Evolutionary conservation across 1,140 invertebrate species (phyloP), one percentile per base, ranked within the genome.

Genomic region (Drosophila virilis): DNA sequence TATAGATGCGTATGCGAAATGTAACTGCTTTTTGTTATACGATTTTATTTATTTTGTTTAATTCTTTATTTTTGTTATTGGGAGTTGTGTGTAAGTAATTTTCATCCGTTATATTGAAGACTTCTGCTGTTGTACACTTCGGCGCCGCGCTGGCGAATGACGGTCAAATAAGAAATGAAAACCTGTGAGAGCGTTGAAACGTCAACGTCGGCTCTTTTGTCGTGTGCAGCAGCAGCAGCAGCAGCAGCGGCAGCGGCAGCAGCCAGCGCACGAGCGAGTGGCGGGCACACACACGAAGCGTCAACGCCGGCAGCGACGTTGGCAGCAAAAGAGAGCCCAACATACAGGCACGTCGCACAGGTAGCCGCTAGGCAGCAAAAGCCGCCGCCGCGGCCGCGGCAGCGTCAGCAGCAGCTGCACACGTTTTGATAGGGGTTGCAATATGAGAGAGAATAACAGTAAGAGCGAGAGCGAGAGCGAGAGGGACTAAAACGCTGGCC

Each of bases 121-220:
- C 75, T 78, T 68, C 80, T 78, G 77, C 70, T 79, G 59, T 79
- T 78, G 78, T 74, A 78, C 76, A 80, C 79, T 76, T 76, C 69
- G 79, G 76, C 79, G 79, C 75, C 79, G 79, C 71, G 74, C 74
- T 80, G 81, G 81, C 81, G 81, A 85, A 78, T 86, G 82, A 88
- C 72, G 77, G 78, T 85, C 75, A 75, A 88, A 86, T 86, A 88
- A 81, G 82, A 86, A 85, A 78, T 81, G 81, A 83, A 80, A 80
- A 85, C 74, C 77, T 86, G 62, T 43, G 82, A 80, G 62, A 74
- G 77, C 61, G 68, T 52, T 45, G 22, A 42, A 40, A 59, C 60
- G 54, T 67, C 62, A 69, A 50, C 69, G 54, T 58, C 69, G 62
- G 52, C 69, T 50, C 38, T 54, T 43, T 55, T 8, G 52, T 55